phyloP scores from a whole-genome alignment of 2,888 invertebrate species.

The Nemoura dubitans region DNA sequence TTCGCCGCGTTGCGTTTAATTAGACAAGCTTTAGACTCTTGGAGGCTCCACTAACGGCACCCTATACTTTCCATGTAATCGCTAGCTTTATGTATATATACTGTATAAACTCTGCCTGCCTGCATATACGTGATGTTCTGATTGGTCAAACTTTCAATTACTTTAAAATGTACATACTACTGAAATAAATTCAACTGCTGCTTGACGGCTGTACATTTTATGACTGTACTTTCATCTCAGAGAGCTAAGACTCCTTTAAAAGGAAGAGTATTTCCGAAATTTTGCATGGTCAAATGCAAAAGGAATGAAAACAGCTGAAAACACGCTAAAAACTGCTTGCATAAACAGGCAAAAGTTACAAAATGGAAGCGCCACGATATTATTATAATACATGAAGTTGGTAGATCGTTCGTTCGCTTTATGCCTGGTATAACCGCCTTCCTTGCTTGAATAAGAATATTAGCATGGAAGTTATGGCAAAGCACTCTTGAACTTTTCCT shows the following conservation, averaged over 20 bases:
- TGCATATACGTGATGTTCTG: neutral
- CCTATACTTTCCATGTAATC: neutral
- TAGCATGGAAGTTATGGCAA: constrained; percentile 46
- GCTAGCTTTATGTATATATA: neutral
- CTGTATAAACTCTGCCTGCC: too few species aligned
- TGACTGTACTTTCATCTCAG: neutral
- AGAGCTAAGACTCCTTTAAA: neutral
- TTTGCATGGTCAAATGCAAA: neutral
- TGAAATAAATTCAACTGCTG: neutral
- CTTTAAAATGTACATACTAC: neutral
- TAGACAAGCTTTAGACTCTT: neutral
- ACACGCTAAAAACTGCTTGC: constrained; percentile 25
- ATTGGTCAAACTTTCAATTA: constrained; percentile 1
- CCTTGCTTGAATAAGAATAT: constrained; percentile 34
- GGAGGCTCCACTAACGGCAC: neutral
- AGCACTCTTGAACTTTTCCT: constrained; percentile 46
- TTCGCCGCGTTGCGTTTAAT: constrained; percentile 15
- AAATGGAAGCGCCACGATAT: constrained; percentile 18
- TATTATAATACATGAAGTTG: constrained; percentile 2
- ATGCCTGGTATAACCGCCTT: constrained; percentile 21
- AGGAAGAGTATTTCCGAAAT: neutral
- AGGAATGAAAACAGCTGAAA: neutral
- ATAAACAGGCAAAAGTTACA: constrained; percentile 31
- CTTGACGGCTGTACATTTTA: neutral
- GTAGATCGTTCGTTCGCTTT: neutral